phyloP scores from a whole-genome alignment of 2,113 vertebrate species.

The Neomonachus schauinslandi region DNA sequence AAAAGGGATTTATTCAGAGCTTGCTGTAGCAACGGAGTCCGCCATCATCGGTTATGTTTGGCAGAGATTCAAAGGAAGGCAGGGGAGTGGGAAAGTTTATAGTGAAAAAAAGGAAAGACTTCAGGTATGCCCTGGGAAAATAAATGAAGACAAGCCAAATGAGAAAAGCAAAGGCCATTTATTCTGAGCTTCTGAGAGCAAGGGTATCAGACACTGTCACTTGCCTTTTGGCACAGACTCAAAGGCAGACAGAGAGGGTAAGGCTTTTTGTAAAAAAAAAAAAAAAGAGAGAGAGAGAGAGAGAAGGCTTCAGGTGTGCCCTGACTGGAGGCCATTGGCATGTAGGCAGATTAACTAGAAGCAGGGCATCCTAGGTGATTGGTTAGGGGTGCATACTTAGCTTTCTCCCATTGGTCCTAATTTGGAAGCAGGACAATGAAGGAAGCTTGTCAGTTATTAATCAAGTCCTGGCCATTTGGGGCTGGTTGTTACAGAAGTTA shows the following conservation, averaged over 20 bases:
- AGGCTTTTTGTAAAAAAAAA: neutral
- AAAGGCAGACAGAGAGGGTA: neutral
- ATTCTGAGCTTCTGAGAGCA: slow-evolving; percentile 19
- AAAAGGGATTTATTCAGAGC: slow-evolving; percentile 7
- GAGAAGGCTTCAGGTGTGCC: neutral
- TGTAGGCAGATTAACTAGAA: neutral
- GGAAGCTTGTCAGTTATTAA: neutral
- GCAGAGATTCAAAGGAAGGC: neutral
- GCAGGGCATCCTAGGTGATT: neutral
- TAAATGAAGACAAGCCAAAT: neutral
- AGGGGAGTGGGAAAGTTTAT: neutral
- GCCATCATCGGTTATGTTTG: neutral
- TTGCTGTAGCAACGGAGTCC: neutral
- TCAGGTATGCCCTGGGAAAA: neutral
- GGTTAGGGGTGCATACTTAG: neutral
- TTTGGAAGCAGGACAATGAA: slow-evolving; percentile 6
- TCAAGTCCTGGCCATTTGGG: neutral
- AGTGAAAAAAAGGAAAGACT: neutral
- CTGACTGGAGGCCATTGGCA: neutral
- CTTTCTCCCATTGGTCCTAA: neutral
- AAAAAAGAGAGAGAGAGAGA: neutral
- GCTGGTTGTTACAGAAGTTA: neutral
- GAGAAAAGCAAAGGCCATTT: neutral
- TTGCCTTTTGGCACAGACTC: neutral
- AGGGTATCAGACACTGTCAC: neutral